Evolutionary conservation across 2,797 vertebrate species (phyloP).

Genomic region (Smutsia temminckii): DNA sequence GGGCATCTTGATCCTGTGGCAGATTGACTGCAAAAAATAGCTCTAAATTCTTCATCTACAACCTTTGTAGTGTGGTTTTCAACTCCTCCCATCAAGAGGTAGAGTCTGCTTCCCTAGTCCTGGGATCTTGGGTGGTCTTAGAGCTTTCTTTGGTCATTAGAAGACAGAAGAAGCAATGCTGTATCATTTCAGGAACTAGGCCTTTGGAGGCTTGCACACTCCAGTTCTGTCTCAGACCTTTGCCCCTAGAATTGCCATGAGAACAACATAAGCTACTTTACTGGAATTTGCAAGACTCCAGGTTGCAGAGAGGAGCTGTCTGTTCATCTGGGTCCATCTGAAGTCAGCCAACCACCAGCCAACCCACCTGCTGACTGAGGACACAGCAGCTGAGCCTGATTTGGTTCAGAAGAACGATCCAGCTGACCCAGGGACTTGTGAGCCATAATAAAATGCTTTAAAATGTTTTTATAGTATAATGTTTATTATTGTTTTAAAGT

Average conservation of each 20-base stretch:
- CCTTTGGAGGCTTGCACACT: not conserved
- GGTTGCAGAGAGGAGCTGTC: not conserved
- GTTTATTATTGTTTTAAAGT: not conserved
- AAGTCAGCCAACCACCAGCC: not conserved
- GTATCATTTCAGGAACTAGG: not conserved
- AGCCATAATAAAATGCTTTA: not conserved
- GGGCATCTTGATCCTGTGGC: not conserved
- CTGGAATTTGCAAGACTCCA: not conserved
- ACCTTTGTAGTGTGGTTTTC: not conserved
- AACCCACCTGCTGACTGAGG: not conserved
- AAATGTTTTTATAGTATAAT: not conserved
- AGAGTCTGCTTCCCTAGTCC: not conserved
- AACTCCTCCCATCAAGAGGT: not conserved
- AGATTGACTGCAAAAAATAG: not conserved
- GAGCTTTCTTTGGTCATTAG: not conserved
- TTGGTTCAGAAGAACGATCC: not conserved
- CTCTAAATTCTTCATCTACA: not conserved
- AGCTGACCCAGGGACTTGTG: not conserved
- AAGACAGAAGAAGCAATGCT: not conserved
- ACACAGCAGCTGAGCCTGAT: not conserved
- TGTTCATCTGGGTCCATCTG: not conserved
- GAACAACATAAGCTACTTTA: not conserved
- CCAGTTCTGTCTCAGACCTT: not conserved
- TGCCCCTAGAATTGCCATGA: not conserved
- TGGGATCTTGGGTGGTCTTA: not conserved